Conservation (phyloP, 2,797 vertebrate genomes). For the Meda fulgida region DNA sequence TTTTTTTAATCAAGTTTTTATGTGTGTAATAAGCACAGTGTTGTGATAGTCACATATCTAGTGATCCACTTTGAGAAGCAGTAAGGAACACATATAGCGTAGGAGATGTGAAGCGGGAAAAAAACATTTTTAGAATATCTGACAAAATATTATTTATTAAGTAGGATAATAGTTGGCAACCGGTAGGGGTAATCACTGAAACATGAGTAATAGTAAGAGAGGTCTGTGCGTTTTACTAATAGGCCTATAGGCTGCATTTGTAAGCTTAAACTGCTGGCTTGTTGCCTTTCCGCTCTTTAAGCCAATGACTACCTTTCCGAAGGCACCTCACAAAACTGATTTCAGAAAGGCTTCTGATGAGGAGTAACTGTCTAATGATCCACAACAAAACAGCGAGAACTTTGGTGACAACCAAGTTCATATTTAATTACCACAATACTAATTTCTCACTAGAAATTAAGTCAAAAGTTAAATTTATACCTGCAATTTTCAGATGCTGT, state of each 20-base stretch:
- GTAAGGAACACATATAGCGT: conserved; percentile 55
- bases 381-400: background rate
- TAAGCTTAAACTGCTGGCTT: background rate
- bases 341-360: background rate
- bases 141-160: background rate
- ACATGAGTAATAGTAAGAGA: background rate
- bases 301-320: background rate
- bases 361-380: background rate
- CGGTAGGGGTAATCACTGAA: background rate
- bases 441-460: background rate
- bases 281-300: background rate
- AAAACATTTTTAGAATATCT: background rate
- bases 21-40: conserved; percentile 62
- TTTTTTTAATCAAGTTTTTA: conserved; percentile 59
- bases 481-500: background rate
- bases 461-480: background rate
- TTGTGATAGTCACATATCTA: conserved; percentile 66
- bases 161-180: background rate
- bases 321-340: background rate
- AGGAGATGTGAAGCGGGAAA: conserved; percentile 58
- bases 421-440: background rate
- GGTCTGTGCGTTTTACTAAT: background rate
- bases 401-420: background rate
- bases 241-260: background rate
- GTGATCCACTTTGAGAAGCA: conserved; percentile 66